Evolutionary conservation across 2,113 vertebrate genomes (phyloP), one percentile per base, ranked within the genome.

Genomic region (Lates calcarifer): DNA sequence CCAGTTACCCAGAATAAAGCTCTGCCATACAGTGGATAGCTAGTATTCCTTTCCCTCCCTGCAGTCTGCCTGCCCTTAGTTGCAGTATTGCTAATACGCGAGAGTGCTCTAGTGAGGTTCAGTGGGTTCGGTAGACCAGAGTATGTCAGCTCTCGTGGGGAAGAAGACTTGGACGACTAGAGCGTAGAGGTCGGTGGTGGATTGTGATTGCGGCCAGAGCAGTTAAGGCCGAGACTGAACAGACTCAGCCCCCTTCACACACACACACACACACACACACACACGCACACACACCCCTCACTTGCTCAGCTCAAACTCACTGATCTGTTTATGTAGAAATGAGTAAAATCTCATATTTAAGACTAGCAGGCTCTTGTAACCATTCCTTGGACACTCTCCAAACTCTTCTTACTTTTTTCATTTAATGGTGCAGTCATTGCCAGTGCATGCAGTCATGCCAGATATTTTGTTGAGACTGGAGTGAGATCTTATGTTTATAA

Each of bases 401-500:
- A 71, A 68, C 70, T 69, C 69, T 45, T 81, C 33, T 71, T 39
- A n/a, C 37, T 51, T 61, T 62, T 76, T 77, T 77, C 33, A 57
- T 90, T 82, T 86, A 82, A 88, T 78, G 82, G 84, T 74, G 73
- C 24, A 62, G 63, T 57, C 79, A 45, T 55, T 87, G 91, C 89
- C 88, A 93, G 47, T 22, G 1, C 83, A 68, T 39, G 28, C 6
- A 15, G 79, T 64, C 55, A 49, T 56, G 86, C 89, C 84, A 90
- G 89, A 84, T 89, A 91, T 87, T 90, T 91, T 88, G 84, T 91
- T 90, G 85, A 87, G 84, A 84, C 89, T 91, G 89, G 90, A 93
- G 86, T 85, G 51, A 82, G 84, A 91, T 76, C 81, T 81, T 74
- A 45, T 92, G 80, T 92, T 91, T 90, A 85, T 78, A 82, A 81